Evolutionary conservation across 2,797 vertebrate species (phyloP).

Genomic region (Alosa sapidissima): DNA sequence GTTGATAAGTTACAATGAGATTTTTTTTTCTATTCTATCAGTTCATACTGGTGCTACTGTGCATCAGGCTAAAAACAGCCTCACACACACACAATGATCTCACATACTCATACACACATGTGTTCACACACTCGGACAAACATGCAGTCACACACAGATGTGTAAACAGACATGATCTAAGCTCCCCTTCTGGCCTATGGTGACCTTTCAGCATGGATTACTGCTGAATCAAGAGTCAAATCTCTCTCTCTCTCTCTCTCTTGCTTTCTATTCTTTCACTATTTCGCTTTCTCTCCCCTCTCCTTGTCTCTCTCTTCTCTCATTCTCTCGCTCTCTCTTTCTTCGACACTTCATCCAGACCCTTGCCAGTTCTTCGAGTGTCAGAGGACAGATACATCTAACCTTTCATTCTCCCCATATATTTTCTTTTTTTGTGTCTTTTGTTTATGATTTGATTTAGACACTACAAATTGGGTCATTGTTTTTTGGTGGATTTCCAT

Average conservation of each 20-base stretch:
- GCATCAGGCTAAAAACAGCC: no score
- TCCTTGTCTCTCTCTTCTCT: background rate
- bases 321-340: background rate
- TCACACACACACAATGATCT: background rate
- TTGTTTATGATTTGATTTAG: background rate
- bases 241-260: background rate
- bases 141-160: slow-evolving; percentile 23
- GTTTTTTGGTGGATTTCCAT: background rate
- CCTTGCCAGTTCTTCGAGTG: background rate
- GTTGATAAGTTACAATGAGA: no score
- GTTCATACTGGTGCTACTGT: no score
- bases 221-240: background rate
- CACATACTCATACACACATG: background rate
- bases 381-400: background rate
- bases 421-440: background rate
- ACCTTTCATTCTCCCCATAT: background rate
- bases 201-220: background rate
- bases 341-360: background rate
- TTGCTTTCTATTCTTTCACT: background rate
- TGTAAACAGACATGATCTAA: background rate
- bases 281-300: background rate
- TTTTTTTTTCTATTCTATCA: no score
- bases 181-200: background rate
- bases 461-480: background rate
- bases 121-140: background rate